Evolutionary conservation across 2,888 invertebrate species (phyloP).

Genomic region (Hydropsyche betteni): DNA sequence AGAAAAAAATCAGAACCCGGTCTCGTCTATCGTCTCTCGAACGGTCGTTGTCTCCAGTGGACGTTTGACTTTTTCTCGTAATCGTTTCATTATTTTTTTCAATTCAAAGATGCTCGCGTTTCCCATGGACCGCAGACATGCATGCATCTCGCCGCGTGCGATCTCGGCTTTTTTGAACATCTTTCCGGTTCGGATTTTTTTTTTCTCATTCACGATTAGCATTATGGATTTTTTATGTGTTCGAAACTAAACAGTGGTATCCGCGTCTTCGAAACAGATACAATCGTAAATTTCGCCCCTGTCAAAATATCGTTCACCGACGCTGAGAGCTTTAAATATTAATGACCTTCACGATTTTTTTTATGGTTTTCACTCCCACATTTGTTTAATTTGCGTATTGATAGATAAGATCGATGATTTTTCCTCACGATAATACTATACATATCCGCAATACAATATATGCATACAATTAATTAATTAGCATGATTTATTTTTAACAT

Average conservation of each 20-base stretch:
- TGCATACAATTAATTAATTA: too few relatives aligned
- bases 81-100: constrained; percentile 9
- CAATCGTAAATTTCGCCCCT: constrained; percentile 15
- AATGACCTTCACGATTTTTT: constrained; percentile 25
- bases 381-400: not conserved
- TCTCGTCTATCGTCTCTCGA: not conserved
- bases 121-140: constrained; percentile 13
- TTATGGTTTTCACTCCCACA: not conserved
- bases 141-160: constrained; percentile 13
- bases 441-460: too few relatives aligned
- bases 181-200: constrained; percentile 22
- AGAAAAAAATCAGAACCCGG: too few relatives aligned
- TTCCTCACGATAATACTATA: too few relatives aligned
- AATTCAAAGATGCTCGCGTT: not conserved
- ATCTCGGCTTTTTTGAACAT: constrained; percentile 1
- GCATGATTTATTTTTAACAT: too few relatives aligned
- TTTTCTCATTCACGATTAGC: constrained; percentile 19
- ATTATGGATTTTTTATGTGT: constrained; percentile 13
- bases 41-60: constrained; percentile 27
- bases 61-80: constrained; percentile 8
- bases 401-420: too few relatives aligned
- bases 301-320: constrained; percentile 12
- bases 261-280: not conserved
- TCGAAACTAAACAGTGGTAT: constrained; percentile 14
- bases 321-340: constrained; percentile 4